phyloP scores from a whole-genome alignment of 2,888 invertebrate genomes.

The Nemotelus pantherinus region DNA sequence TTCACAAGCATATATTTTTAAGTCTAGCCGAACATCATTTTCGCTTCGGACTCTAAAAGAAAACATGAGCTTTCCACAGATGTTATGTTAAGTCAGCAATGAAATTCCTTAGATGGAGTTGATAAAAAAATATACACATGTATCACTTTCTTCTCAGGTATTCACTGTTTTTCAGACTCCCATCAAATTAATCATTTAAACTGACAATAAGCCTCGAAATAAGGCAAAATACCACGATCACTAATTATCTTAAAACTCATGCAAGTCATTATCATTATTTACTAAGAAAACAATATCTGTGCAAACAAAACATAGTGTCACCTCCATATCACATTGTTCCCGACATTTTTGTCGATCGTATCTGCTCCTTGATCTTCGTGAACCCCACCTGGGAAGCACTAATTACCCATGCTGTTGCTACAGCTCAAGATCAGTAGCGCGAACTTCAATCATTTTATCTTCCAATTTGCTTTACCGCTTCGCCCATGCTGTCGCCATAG shows the following conservation, averaged over 20 bases:
- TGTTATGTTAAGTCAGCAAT: too few species aligned
- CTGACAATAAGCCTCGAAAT: too few species aligned
- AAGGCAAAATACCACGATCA: too few species aligned
- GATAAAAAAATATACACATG: too few species aligned
- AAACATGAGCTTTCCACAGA: too few species aligned
- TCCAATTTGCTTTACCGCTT: constrained; percentile 19
- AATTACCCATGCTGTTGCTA: background rate
- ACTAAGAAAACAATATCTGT: background rate
- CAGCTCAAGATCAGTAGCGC: constrained; percentile 23
- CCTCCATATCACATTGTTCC: constrained; percentile 22
- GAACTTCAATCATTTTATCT: constrained; percentile 30
- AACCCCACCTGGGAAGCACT: constrained; percentile 20
- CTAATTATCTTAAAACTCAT: background rate
- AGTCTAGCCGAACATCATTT: too few species aligned
- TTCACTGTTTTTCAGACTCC: too few species aligned
- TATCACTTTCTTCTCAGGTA: too few species aligned
- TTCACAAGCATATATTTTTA: too few species aligned
- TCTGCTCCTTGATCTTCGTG: constrained; percentile 22
- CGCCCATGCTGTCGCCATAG: background rate
- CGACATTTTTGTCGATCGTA: background rate
- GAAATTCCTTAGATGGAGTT: too few species aligned
- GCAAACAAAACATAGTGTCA: constrained; percentile 17
- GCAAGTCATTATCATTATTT: constrained; percentile 18
- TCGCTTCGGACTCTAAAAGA: too few species aligned
- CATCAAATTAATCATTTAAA: too few species aligned